Base-by-base conservation (phyloP, 1,140 invertebrate species). In the Drosophila seguyi region DNA sequence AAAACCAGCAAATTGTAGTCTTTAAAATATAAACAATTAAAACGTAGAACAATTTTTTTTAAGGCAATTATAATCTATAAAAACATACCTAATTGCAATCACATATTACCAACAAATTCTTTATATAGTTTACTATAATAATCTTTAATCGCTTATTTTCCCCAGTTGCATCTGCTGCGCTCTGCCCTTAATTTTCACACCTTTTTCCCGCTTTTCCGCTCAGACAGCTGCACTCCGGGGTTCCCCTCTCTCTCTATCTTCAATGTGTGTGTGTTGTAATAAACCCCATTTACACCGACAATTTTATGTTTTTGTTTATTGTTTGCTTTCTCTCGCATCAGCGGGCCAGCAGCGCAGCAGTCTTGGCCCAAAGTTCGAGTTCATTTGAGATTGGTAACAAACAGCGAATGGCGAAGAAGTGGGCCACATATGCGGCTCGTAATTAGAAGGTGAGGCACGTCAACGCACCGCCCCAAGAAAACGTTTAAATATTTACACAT, bases 311-410 rank as follows among this genome's bases (percentile, higher is more conserved):
- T 62, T 61, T 76, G 63, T 75, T 83, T 83, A 71, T 67, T 71
- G 81, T 72, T 75, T 67, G 58, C 71, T 67, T 75, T 83, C 63
- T 71, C 63, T 59, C 68, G 52, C 57, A 65, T 66, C 55, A 34
- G 18, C 55, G 22, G 44, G 22, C 66, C 42, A 48, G 52, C 34
- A 45, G 25, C 38, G n/a, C 25, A 25, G 41, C 34, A 41, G 52
- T 50, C 38, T 74, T 59, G 45, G 58, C 36, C 29, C 61, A 42
- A 57, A 52, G 67, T 52, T 61, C 39, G 76, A 79, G 80, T 87
- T 88, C 75, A 79, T 87, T 88, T 71, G 63, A 80, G 87, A 84
- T 84, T 87, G 77, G 85, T 84, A 88, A 71, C 45, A 25, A 2
- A 25, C n/a, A 47, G 22, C 71, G 53, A 39, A 66, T 41, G 45